A percentile compares a stretch with the other conserved stretches of the same genome.
Conservation (phyloP, 2,797 vertebrate genomes). For the Paratrypauchen microcephalus region DNA sequence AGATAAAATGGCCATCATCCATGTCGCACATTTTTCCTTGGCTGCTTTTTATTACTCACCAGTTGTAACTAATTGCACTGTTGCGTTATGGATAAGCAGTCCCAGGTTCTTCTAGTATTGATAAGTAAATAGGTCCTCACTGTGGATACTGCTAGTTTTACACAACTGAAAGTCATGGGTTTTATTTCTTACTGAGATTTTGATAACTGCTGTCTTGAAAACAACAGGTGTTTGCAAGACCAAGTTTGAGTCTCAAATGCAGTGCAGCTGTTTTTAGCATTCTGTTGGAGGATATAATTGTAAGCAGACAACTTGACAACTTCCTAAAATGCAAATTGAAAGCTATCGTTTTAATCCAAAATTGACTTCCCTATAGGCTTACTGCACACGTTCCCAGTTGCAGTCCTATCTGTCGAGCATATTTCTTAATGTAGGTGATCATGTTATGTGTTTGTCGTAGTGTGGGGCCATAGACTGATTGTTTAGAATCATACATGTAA, state of each 20-base stretch:
- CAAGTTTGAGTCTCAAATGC: constrained; percentile 26
- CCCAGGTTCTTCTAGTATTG: constrained; percentile 9
- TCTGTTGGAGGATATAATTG: constrained; percentile 19
- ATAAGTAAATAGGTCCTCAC: constrained; percentile 22
- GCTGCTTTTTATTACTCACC: constrained; percentile 36
- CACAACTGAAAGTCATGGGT: constrained; percentile 17
- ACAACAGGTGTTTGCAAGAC: constrained; percentile 16
- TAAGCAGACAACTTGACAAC: not conserved
- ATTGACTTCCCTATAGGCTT: constrained; percentile 21
- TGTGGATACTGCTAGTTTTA: constrained; percentile 9
- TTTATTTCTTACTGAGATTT: constrained; percentile 19
- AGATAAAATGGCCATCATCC: constrained; percentile 31
- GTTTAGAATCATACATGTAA: constrained; percentile 37
- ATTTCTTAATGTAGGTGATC: constrained; percentile 48
- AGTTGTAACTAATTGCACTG: constrained; percentile 24
- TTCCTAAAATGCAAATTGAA: constrained; percentile 1
- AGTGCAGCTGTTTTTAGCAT: constrained; percentile 20
- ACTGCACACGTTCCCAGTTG: constrained; percentile 36
- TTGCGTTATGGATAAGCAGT: constrained; percentile 18
- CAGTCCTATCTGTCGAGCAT: constrained; percentile 37
- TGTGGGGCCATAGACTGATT: constrained; percentile 43
- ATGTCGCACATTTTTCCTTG: constrained; percentile 37
- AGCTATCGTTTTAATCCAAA: constrained; percentile 10
- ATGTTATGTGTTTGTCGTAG: constrained; percentile 41
- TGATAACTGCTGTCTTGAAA: constrained; percentile 14